Base-by-base conservation (phyloP, 2,113 vertebrate species). In the Rhipidura dahli region DNA sequence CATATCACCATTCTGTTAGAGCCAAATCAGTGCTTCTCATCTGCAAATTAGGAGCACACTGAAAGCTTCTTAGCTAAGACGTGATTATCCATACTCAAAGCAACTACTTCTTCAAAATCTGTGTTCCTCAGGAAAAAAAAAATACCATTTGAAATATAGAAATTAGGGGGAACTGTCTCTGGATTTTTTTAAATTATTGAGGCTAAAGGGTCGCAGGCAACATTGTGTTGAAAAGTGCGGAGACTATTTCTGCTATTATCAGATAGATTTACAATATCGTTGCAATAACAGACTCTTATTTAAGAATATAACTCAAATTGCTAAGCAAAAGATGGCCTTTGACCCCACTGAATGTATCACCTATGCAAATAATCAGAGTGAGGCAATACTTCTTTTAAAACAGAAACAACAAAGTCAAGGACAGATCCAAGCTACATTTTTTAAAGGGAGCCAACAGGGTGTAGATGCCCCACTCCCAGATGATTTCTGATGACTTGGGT, bases 381-480 rank as follows among this genome's bases (percentile, higher is more conserved):
- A 68, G 37, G 16, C 14, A 51, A 53, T 31, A 56, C 11, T 56
- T 2, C 10, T 76, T 56, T 39, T 28, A 40, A 83, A 89, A 49
- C 17, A 76, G 23, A 39, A 80, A 33, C 14, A 83, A 30, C 1
- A 14, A 83, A 79, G 23, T 2, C 0, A 1, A 49, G 31, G 49
- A 27, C 4, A 60, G 14, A 40, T 15, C 65, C 10, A 56, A 60
- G 19, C 12, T 22, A 6, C 18, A 66, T 6, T 28, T 89, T 78
- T 81, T 60, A 64, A 72, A n/a, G 13, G 7, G 7, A 65, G 4
- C 9, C 40, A 79, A 16, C 3, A 26, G 16, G 8, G 44, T 19
- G 4, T 8, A 39, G 35, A 31, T 31, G 5, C 1, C 5, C 1
- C 18, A 12, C 9, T 56, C n/a, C 27, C 39, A 30, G 20, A 39